These are phyloP conservation scores for Drosophila imparisetae DNA, from an alignment of 2,888 invertebrate genomes.

Conservation along the genomic window DNA sequence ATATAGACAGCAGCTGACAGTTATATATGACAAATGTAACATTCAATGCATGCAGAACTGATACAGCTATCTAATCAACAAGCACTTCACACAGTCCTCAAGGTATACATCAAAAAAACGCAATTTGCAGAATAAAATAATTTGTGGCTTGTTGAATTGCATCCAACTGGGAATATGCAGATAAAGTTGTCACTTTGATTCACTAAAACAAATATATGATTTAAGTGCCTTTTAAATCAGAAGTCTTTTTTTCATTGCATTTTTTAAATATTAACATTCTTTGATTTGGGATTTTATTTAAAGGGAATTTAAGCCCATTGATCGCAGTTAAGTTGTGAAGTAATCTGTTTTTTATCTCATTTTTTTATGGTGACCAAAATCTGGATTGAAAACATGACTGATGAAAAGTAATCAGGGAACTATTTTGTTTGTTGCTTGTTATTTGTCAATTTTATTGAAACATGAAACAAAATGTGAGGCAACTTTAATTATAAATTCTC, in stretches of 20 bases:
- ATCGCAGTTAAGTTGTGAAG: background rate
- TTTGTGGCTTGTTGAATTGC: background rate
- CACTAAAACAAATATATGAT: background rate
- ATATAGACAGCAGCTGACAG: slow-evolving; percentile 45
- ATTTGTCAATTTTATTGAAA: background rate
- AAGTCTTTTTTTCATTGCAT: background rate
- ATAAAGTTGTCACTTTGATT: background rate
- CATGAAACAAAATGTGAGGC: background rate
- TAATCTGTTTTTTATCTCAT: background rate
- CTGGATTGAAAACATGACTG: background rate
- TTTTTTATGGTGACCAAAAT: background rate
- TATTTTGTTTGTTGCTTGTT: background rate
- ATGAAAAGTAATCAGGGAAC: background rate
- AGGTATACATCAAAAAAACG: background rate
- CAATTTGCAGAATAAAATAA: background rate
- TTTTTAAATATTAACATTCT: background rate
- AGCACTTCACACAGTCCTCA: background rate
- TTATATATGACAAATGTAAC: slow-evolving; percentile 46
- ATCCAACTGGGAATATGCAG: background rate
- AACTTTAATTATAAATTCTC: background rate
- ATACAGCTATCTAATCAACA: slow-evolving; percentile 32
- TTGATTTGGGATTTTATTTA: background rate
- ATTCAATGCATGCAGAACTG: slow-evolving; percentile 17
- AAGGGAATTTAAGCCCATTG: background rate
- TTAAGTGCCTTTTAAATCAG: background rate